Base-by-base conservation (phyloP, 2,888 invertebrate species). In the Leucoptera coffeella region DNA sequence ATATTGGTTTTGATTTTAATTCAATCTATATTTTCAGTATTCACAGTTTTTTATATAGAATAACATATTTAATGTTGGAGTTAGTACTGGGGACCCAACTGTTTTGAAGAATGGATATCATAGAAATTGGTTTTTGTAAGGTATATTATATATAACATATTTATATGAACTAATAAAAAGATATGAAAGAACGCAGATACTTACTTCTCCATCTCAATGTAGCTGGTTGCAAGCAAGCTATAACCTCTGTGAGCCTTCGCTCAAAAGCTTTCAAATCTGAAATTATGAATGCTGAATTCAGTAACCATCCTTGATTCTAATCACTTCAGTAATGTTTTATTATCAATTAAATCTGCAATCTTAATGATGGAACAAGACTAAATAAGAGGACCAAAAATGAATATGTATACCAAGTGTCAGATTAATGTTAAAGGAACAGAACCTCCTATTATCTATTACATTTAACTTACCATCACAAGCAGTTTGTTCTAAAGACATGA, bases 201-300 rank as follows among this genome's bases (percentile, higher is more conserved):
- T 75, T 77, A 93, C 94, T 84, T 77, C 95, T 81, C 97, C 97
- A 99, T 61, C 94, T 78, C 42, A 85, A 79, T 27, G 96, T 94
- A 24, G 91, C 84, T 17, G 97, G 97, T 51, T 94, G 91, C 39
- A 96, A 78, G 51, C 93, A 91, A 38, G 90, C 85, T 49, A 99
- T 94, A 10, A 97, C 96, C 75, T 99, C 97, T 1, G 95, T 97
- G 13, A 99, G 73, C 28, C 97, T 80, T 37, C 96, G 79, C 62
- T 99, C 97, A 59, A 97, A 97, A 20, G 96, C 96, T 65, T 96
- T 97, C 41, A 99, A 74, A 77, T 99, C 97, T 89, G 69, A 47
- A 69, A 74, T 40, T 38, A 47, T 41, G n/a, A n/a, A n/a, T n/a
- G n/a, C n/a, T n/a, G n/a, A n/a, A n/a, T n/a, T n/a, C n/a, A n/a